A percentile compares a stretch with the other conserved stretches of the same genome.
phyloP scores from a whole-genome alignment of 2,113 vertebrate species.

The Malurus cyaneus region DNA sequence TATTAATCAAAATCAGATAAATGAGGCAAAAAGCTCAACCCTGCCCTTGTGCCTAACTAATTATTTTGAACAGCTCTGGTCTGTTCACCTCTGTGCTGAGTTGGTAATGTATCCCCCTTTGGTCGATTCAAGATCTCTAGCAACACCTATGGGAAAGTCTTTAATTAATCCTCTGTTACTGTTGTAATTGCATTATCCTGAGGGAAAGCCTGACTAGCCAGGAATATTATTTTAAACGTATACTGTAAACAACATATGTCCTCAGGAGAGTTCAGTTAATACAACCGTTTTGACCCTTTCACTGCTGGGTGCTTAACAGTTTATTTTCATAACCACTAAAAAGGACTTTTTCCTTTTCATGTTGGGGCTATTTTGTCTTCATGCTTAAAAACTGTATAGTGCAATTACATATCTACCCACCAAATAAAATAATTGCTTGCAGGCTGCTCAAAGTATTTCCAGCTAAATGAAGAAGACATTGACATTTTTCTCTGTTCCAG shows the following conservation, averaged over 20 bases:
- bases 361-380: constrained; percentile 1
- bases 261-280: constrained; percentile 72
- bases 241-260: constrained; percentile 89
- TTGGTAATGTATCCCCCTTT: constrained; percentile 77
- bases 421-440: constrained; percentile 40
- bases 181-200: constrained; percentile 88
- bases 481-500: constrained; percentile 20
- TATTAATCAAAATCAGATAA: constrained; percentile 73
- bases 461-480: background rate
- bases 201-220: constrained; percentile 78
- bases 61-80: constrained; percentile 69
- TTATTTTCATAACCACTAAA: constrained; percentile 30
- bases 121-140: constrained; percentile 76
- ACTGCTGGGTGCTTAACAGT: constrained; percentile 45
- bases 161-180: constrained; percentile 98
- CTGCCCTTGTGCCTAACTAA: constrained; percentile 67
- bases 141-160: constrained; percentile 82
- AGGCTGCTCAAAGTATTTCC: constrained; percentile 13
- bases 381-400: constrained; percentile 10
- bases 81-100: constrained; percentile 75
- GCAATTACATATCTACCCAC: constrained; percentile 6
- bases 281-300: constrained; percentile 70
- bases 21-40: constrained; percentile 59
- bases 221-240: constrained; percentile 91
- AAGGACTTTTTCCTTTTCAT: background rate